Conservation (phyloP, 64 coral and sea anemone species). For the Montipora sp. region DNA sequence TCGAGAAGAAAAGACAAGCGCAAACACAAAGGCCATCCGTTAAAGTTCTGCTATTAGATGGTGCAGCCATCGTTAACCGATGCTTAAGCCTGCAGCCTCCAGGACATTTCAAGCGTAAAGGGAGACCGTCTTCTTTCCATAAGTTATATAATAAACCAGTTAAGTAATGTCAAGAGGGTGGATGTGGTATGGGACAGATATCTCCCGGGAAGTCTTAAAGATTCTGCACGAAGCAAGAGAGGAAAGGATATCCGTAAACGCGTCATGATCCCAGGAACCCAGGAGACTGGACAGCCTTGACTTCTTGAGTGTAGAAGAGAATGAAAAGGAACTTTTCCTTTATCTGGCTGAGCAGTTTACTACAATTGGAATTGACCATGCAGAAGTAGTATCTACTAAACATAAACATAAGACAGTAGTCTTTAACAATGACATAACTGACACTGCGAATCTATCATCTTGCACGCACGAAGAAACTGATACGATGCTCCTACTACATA, state of each 20-base stretch:
- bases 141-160: background rate
- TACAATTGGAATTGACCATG: background rate
- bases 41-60: slow-evolving; percentile 54
- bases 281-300: background rate
- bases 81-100: slow-evolving; percentile 57
- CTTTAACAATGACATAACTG: slow-evolving; percentile 15
- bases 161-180: slow-evolving; percentile 44
- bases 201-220: slow-evolving; percentile 47
- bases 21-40: slow-evolving; percentile 29
- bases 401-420: slow-evolving; percentile 2
- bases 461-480: background rate
- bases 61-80: slow-evolving; percentile 58
- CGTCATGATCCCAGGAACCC: slow-evolving; percentile 36
- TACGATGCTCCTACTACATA: slow-evolving; percentile 47
- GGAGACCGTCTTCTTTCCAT: slow-evolving; percentile 40
- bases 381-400: background rate
- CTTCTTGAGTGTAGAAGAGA: slow-evolving; percentile 40
- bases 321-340: slow-evolving; percentile 55
- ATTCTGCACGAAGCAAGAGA: slow-evolving; percentile 44
- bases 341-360: slow-evolving; percentile 32
- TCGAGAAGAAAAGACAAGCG: slow-evolving; percentile 19
- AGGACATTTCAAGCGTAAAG: slow-evolving; percentile 65
- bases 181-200: slow-evolving; percentile 75
- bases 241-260: slow-evolving; percentile 44
- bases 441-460: background rate